These are phyloP conservation scores for Cydia amplana DNA, from an alignment of 1,140 invertebrate species.

Conservation along the genomic window DNA sequence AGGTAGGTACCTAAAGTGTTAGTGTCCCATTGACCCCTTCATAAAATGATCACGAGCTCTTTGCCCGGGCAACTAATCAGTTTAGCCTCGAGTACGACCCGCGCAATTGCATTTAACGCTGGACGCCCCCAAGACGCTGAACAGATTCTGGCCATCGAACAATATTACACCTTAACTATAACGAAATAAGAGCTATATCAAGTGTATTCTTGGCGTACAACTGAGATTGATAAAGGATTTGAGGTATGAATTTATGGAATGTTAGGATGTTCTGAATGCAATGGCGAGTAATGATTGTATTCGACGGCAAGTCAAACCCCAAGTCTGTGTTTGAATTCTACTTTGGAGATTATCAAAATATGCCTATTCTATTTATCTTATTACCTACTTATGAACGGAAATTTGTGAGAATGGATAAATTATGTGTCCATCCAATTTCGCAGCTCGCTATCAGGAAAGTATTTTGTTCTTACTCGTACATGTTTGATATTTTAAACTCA, in stretches of 20 bases:
- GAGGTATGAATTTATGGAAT: slow-evolving; percentile 9
- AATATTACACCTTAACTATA: neutral
- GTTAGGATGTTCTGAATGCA: neutral
- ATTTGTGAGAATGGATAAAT: no score
- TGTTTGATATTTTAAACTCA: no score
- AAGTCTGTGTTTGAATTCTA: neutral
- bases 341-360: neutral
- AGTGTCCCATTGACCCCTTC: neutral
- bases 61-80: neutral
- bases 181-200: neutral
- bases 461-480: no score
- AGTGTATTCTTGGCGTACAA: neutral
- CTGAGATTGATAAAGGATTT: slow-evolving; percentile 15
- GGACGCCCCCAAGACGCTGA: slow-evolving; percentile 1
- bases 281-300: neutral
- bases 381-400: neutral
- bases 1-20: neutral
- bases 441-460: no score
- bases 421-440: no score
- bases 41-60: slow-evolving; percentile 12
- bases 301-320: neutral
- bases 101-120: slow-evolving; percentile 23
- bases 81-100: neutral
- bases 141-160: neutral
- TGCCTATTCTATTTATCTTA: neutral